Base-by-base conservation (phyloP, 1,140 invertebrate genomes). In the Pectinophora gossypiella region DNA sequence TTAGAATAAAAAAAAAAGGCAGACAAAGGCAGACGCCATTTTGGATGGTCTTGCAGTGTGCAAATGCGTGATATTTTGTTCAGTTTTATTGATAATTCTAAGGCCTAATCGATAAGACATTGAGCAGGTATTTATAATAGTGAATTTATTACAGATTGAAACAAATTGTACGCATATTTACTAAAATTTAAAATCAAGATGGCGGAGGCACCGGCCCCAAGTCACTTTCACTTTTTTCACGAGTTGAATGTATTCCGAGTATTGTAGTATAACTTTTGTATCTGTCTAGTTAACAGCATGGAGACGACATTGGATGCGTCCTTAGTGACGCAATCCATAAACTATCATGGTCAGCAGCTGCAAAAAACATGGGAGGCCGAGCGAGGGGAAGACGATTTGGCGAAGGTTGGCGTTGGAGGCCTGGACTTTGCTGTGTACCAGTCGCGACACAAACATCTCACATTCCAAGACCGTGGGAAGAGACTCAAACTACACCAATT, bases 341-440 rank as follows among this genome's bases (percentile, higher is more conserved):
- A 94, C 84, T 96, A 93, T 74, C 95, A 96, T 88, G 95, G 95
- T 0, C 94, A 95, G 67, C 94, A 95, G 65, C 85, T 96, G 60
- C 93, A 95, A 81, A 95, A 95, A 87, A 91, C 95, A 56, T 96
- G 94, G 94, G 94, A 95, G 69, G 90, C 91, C 18, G 94, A 95
- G 68, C 89, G 92, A 66, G 94, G 94, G 54, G 92, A 94, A 68
- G 91, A 92, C 47, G 93, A 95, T 68, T 76, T 95, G 43, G 59
- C 89, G 1, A 90, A 91, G 67, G 87, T 94, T 58, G 92, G 92
- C 65, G 89, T 95, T 23, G 91, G 92, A 55, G 90, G 92, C 59
- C 61, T 92, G 38, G 93, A 92, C 80, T 95, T 92, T 79, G 90
- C 91, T 36, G 91, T 94, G 36, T 95, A 95, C 77, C 92, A 93